Percentiles rank a stretch among this genome's conserved stretches.
Evolutionary conservation across 2,797 vertebrate genomes (phyloP).

Genomic region (Danio choprae): DNA sequence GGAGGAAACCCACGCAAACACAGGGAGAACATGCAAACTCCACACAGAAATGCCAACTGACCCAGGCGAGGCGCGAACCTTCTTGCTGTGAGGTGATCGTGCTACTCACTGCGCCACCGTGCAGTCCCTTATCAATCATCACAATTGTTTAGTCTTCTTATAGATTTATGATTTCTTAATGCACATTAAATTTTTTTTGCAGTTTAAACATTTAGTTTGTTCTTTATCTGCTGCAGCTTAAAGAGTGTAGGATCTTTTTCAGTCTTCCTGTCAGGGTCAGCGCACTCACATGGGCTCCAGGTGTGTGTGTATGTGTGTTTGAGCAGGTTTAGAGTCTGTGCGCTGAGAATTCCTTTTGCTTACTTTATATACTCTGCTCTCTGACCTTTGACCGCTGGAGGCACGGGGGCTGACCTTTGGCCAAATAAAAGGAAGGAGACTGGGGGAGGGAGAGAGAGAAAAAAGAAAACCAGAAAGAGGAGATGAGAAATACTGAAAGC

Average conservation of each 20-base stretch:
- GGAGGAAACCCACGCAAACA: no score
- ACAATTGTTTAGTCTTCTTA: no score
- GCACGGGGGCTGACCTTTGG: conserved; percentile 72
- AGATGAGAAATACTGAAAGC: conserved; percentile 13
- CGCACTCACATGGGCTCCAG: conserved; percentile 30
- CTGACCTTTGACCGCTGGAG: conserved; percentile 75
- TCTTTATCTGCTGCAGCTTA: conserved; percentile 7
- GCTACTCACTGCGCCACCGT: no score
- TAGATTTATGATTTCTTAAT: background rate
- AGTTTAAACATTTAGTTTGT: background rate
- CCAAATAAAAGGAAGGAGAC: conserved; percentile 52
- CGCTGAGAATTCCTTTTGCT: conserved; percentile 75
- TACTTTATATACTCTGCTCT: conserved; percentile 65
- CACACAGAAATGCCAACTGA: no score
- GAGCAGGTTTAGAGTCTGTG: conserved; percentile 31
- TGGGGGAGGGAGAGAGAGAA: conserved; percentile 57
- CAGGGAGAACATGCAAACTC: no score
- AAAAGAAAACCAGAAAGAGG: conserved; percentile 57
- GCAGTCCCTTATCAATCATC: no score
- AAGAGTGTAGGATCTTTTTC: conserved; percentile 24
- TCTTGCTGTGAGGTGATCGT: no score
- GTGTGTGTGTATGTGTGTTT: conserved; percentile 26
- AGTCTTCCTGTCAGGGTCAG: background rate
- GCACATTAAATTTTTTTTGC: background rate
- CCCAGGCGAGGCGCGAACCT: no score